Base-by-base conservation (phyloP, 2,113 vertebrate genomes). In the Notothenia coriiceps region DNA sequence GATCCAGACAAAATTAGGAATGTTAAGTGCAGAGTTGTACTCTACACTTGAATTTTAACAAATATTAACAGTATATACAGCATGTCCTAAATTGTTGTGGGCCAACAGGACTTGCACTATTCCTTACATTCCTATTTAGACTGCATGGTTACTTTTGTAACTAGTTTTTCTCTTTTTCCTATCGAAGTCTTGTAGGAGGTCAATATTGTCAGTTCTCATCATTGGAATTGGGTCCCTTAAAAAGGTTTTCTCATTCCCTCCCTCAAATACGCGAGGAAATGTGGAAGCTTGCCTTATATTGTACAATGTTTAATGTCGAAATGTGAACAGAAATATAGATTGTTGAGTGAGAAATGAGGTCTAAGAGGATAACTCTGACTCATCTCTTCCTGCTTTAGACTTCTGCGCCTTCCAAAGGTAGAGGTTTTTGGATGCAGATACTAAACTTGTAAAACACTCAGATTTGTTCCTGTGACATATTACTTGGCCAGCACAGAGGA, bases 391-490 rank as follows among this genome's bases (percentile, higher is more conserved):
- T 67, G 9, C 40, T 67, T 77, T 52, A 61, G 74, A 49, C 18
- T 20, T 52, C 25, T 57, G 60, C 49, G 63, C 5, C 73, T 82
- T 79, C 73, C 67, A 70, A 76, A 82, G 70, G 10, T 40, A 40
- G 7, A 51, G 18, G 6, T 83, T 76, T 77, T 62, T 82, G 74
- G 84, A 74, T 2, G 33, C 20, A 29, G 51, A 70, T 40, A 76
- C 11, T 59, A 25, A 60, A 67, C 78, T 84, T 74, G 75, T 78
- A 68, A 64, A 77, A 64, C n/a, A 52, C 62, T 67, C 67, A 60
- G 33, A 63, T 77, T 55, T 60, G 52, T 86, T 88, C 49, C 80
- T 79, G 54, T 50, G 64, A 86, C 50, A 56, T 65, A 74, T 64
- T 50, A 29, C 67, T 70, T 71, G 74, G 83, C 74, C 62, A 57